Percentiles rank a stretch among this genome's conserved stretches.
phyloP scores from a whole-genome alignment of 2,797 vertebrate species.

The Labeo calbasu region DNA sequence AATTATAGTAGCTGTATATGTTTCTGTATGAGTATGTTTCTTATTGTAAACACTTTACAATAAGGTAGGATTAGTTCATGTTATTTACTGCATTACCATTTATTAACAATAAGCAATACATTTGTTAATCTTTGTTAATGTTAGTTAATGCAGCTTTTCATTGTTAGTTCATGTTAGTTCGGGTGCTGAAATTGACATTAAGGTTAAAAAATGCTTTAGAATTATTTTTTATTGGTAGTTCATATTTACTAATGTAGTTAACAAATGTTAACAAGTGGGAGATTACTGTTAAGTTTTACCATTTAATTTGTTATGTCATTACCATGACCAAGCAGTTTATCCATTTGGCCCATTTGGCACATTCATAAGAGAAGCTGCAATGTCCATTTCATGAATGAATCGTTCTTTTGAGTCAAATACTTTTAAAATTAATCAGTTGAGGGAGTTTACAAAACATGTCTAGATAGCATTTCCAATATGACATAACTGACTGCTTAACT shows the following conservation, averaged over 20 bases:
- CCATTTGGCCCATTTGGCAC: neutral
- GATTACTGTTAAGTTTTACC: too few relatives aligned
- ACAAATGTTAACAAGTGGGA: neutral
- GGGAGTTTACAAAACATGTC: neutral
- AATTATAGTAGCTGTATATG: neutral
- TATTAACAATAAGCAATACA: neutral
- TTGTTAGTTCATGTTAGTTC: neutral
- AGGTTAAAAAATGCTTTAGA: neutral
- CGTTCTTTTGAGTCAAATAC: neutral
- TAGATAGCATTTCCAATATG: neutral
- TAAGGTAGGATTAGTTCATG: neutral
- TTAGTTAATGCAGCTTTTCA: neutral
- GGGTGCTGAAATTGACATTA: neutral
- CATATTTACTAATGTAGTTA: neutral
- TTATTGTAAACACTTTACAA: neutral
- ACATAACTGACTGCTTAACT: neutral
- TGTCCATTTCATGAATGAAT: neutral
- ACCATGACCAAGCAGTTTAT: too few relatives aligned
- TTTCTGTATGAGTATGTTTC: neutral
- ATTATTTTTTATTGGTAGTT: too few relatives aligned
- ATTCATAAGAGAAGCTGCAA: neutral
- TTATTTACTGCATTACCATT: neutral
- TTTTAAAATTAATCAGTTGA: neutral
- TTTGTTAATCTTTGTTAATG: neutral
- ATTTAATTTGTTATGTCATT: too few relatives aligned